Percentiles rank a stretch among this genome's conserved stretches.
Conservation (phyloP, 2,888 invertebrate genomes). For the Thyatira batis region DNA sequence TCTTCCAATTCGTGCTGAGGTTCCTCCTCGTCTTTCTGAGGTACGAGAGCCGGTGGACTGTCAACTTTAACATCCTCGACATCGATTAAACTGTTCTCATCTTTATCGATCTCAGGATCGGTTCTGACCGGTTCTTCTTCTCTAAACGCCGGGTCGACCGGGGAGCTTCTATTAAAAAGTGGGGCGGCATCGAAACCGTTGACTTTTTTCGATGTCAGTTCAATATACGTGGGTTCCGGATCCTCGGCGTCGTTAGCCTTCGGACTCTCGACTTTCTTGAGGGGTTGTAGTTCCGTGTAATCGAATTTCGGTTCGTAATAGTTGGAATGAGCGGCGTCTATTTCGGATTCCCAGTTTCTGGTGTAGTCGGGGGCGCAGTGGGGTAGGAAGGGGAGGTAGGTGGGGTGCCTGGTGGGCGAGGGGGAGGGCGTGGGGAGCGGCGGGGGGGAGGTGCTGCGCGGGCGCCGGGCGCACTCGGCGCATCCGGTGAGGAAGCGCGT, state of each 20-base stretch:
- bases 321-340: conserved; percentile 75
- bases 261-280: conserved; percentile 73
- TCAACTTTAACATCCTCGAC: conserved; percentile 74
- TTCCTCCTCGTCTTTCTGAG: conserved; percentile 45
- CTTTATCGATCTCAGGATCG: conserved; percentile 77
- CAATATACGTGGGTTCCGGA: conserved; percentile 72
- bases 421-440: conserved; percentile 78
- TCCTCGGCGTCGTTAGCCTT: conserved; percentile 63
- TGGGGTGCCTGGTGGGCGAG: conserved; percentile 73
- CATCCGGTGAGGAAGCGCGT: conserved; percentile 97
- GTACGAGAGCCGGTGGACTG: conserved; percentile 47
- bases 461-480: conserved; percentile 93
- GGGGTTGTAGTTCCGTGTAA: conserved; percentile 68
- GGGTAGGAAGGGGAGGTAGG: conserved; percentile 70
- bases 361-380: conserved; percentile 73
- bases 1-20: conserved; percentile 43
- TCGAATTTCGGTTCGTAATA: conserved; percentile 73
- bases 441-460: conserved; percentile 84
- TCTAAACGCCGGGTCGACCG: conserved; percentile 66
- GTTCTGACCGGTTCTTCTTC: conserved; percentile 70
- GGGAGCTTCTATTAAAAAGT: conserved; percentile 55
- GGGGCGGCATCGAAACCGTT: conserved; percentile 55
- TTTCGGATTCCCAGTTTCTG: conserved; percentile 79
- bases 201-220: conserved; percentile 67
- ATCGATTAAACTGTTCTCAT: conserved; percentile 73